Evolutionary conservation across 1,140 invertebrate species (phyloP).

Genomic region (Drosophila sproati): DNA sequence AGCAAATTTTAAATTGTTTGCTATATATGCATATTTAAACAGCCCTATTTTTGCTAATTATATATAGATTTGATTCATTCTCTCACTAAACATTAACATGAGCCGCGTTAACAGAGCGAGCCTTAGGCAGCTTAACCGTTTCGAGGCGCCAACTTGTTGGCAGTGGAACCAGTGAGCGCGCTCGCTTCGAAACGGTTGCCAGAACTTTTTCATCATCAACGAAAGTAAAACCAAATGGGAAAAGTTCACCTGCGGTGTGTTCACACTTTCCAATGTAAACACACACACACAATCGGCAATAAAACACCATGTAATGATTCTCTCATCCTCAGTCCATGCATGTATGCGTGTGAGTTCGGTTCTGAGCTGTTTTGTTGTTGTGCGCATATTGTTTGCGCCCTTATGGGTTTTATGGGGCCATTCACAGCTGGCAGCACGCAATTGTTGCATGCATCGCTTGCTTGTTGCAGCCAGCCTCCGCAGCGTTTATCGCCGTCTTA

Average conservation of each 20-base stretch:
- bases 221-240: constrained; percentile 66
- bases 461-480: constrained; percentile 55
- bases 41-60: too few relatives aligned
- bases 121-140: constrained; percentile 17
- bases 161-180: constrained; percentile 8
- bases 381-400: constrained; percentile 14
- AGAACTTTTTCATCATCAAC: constrained; percentile 40
- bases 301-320: constrained; percentile 52
- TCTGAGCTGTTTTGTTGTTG: neutral
- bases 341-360: neutral
- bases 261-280: constrained; percentile 61
- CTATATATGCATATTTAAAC: neutral
- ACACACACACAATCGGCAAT: constrained; percentile 77
- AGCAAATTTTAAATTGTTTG: too few relatives aligned
- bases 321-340: constrained; percentile 26
- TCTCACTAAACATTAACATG: constrained; percentile 7
- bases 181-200: neutral
- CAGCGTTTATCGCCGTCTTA: constrained; percentile 57
- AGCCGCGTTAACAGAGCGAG: constrained; percentile 24
- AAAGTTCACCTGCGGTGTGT: constrained; percentile 46
- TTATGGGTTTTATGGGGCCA: constrained; percentile 30
- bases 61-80: too few relatives aligned
- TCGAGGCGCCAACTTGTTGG: constrained; percentile 22
- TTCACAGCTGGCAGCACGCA: constrained; percentile 34
- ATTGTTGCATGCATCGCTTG: constrained; percentile 31